Evolutionary conservation across 2,113 vertebrate species (phyloP).

Genomic region (Alaudala cheleensis): DNA sequence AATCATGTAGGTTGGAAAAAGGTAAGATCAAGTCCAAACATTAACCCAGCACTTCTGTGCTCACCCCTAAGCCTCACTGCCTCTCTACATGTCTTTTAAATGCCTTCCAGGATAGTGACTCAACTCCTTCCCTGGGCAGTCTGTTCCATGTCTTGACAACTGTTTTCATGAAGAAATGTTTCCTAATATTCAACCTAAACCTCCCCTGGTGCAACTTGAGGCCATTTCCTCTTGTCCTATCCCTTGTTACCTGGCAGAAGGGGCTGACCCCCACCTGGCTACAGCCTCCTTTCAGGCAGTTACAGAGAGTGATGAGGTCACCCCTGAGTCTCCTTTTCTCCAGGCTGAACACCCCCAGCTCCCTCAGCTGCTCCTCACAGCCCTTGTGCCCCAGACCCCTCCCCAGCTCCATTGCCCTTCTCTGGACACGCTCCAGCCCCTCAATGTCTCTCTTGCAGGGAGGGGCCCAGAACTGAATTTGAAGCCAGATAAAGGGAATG

Average conservation of each 20-base stretch:
- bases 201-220: neutral
- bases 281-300: neutral
- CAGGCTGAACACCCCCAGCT: neutral
- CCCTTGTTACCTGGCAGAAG: neutral
- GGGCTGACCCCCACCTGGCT: fast-evolving
- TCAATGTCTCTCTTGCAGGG: neutral
- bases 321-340: neutral
- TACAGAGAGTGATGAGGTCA: neutral
- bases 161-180: neutral
- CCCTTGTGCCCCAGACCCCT: neutral
- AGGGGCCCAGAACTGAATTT: neutral
- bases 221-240: fast-evolving
- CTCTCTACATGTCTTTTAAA: neutral
- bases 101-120: neutral
- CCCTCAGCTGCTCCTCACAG: neutral
- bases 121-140: neutral
- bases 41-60: neutral
- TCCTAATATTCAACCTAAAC: neutral
- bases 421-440: neutral
- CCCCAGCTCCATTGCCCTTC: neutral
- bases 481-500: neutral
- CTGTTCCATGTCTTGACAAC: neutral
- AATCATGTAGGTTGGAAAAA: neutral
- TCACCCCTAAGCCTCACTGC: neutral
- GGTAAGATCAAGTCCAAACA: neutral